phyloP scores from a whole-genome alignment of 2,113 vertebrate species.

The Aegotheles bennettii region DNA sequence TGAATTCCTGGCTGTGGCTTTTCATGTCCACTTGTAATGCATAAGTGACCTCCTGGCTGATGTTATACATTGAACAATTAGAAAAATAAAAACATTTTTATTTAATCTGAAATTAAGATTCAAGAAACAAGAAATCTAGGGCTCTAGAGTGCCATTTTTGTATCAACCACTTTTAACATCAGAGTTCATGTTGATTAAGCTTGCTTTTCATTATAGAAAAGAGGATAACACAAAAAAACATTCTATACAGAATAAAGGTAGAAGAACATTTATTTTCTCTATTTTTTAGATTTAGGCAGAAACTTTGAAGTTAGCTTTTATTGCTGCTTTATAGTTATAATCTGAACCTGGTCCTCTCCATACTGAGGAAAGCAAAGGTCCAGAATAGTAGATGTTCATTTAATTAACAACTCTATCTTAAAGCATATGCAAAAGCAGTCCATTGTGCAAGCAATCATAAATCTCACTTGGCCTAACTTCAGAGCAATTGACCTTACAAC shows the following conservation, averaged over 20 bases:
- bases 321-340: neutral
- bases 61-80: neutral
- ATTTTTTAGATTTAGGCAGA: neutral
- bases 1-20: neutral
- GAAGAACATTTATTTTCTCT: neutral
- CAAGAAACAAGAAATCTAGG: neutral
- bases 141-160: neutral
- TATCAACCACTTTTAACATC: neutral
- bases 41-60: neutral
- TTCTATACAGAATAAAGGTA: neutral
- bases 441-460: conserved; percentile 8
- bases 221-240: neutral
- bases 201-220: neutral
- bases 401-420: neutral
- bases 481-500: conserved; percentile 24
- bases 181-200: neutral
- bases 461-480: conserved; percentile 1
- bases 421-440: neutral
- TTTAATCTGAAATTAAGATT: neutral
- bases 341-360: neutral
- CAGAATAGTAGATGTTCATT: neutral
- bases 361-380: neutral
- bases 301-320: neutral
- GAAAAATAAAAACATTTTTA: neutral
- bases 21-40: neutral